Evolutionary conservation across 1,140 invertebrate genomes (phyloP).

Genomic region (Fopius arisanus): DNA sequence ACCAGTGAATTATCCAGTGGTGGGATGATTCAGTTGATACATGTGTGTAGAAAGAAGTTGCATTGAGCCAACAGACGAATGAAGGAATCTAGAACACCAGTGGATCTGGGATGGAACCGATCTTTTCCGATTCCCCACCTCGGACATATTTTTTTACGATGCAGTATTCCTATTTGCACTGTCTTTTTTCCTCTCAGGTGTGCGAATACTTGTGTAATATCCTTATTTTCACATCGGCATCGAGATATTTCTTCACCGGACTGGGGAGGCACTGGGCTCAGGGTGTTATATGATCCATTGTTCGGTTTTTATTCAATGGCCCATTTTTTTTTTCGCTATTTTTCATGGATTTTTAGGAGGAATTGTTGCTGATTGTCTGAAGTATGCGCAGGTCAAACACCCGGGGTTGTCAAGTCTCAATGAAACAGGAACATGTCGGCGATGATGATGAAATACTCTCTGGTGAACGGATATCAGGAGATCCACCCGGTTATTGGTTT

Average conservation of each 20-base stretch:
- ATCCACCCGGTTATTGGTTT: background rate
- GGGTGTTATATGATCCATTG: constrained; percentile 13
- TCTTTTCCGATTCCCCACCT: constrained; percentile 15
- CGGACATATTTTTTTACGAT: background rate
- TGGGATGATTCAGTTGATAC: constrained; percentile 26
- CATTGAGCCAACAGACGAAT: constrained; percentile 25
- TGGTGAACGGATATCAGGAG: background rate
- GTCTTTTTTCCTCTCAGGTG: background rate
- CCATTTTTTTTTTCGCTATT: no score
- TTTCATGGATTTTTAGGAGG: no score
- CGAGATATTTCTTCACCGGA: background rate
- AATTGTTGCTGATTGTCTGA: background rate
- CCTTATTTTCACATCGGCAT: background rate
- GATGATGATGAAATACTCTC: background rate
- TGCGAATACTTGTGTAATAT: constrained; percentile 11
- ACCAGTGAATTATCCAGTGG: background rate
- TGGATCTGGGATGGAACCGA: constrained; percentile 51
- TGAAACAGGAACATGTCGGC: background rate
- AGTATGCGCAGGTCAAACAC: constrained; percentile 37
- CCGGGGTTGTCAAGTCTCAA: constrained; percentile 35
- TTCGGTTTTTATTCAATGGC: background rate
- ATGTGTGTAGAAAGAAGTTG: constrained; percentile 13
- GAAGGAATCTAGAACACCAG: constrained; percentile 47
- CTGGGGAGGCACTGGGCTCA: background rate
- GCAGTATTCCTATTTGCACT: background rate